phyloP scores from a whole-genome alignment of 2,888 invertebrate species.

The Drosophila suboccidentalis region DNA sequence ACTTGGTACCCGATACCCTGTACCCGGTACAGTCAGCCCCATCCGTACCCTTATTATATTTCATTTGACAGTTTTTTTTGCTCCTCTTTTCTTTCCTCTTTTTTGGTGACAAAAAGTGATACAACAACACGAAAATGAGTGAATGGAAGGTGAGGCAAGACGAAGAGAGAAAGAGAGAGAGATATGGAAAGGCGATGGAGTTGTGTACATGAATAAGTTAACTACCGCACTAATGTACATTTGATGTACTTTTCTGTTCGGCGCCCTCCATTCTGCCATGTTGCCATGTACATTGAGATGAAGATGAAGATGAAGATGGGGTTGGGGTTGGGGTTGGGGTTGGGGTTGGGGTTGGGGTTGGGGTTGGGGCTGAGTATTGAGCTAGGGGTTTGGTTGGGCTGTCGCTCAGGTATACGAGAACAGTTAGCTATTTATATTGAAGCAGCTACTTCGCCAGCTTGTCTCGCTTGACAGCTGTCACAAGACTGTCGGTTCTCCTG shows the following conservation, averaged over 20 bases:
- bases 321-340: background rate
- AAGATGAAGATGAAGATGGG: conserved; percentile 10
- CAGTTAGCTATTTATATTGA: conserved; percentile 67
- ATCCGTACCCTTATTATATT: conserved; percentile 63
- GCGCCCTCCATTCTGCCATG: conserved; percentile 22
- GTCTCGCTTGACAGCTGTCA: conserved; percentile 72
- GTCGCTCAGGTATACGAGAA: conserved; percentile 43
- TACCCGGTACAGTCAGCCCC: conserved; percentile 8
- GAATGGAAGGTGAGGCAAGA: background rate
- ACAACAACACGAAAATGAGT: conserved; percentile 52
- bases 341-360: background rate
- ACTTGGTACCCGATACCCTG: background rate
- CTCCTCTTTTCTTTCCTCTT: conserved; percentile 11
- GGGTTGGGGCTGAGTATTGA: background rate
- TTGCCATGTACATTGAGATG: conserved; percentile 52
- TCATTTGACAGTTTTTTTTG: conserved; percentile 60
- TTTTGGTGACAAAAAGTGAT: conserved; percentile 51
- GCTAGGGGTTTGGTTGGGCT: conserved; percentile 5
- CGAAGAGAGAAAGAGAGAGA: conserved; percentile 10
- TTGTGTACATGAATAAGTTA: conserved; percentile 74
- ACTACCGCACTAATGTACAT: conserved; percentile 76
- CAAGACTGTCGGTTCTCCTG: conserved; percentile 47
- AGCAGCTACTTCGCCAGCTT: conserved; percentile 65
- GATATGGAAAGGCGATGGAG: conserved; percentile 28
- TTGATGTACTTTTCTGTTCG: conserved; percentile 70